Percentiles rank a stretch among this genome's conserved stretches.
phyloP scores from a whole-genome alignment of 2,797 vertebrate genomes.

The Poeciliopsis infans region DNA sequence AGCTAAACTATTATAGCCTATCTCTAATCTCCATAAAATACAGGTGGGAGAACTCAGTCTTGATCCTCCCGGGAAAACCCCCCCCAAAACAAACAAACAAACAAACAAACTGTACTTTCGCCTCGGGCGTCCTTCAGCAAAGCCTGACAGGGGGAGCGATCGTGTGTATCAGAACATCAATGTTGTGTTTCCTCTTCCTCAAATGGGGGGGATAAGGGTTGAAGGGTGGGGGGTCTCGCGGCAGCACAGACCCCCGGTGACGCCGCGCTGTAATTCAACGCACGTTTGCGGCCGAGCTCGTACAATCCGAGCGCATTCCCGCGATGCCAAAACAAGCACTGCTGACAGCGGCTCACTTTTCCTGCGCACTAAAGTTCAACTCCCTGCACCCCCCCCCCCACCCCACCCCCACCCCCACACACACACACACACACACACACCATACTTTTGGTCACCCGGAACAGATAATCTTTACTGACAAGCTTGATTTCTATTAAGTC shows the following conservation, averaged over 20 bases:
- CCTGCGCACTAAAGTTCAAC: constrained; percentile 81
- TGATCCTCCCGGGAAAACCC: neutral
- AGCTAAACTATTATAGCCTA: neutral
- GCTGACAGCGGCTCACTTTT: constrained; percentile 83
- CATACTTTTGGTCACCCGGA: constrained; percentile 28
- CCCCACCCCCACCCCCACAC: too few relatives aligned
- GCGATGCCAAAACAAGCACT: constrained; percentile 88
- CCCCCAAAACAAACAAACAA: too few relatives aligned
- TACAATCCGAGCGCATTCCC: constrained; percentile 87
- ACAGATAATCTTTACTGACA: constrained; percentile 78
- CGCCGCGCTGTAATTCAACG: constrained; percentile 84
- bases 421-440: too few relatives aligned
- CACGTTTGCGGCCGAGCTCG: constrained; percentile 82
- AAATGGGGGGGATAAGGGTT: constrained; percentile 5
- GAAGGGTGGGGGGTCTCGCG: constrained; percentile 59
- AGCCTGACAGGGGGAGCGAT: constrained; percentile 20
- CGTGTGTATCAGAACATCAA: constrained; percentile 39
- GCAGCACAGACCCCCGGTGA: constrained; percentile 76
- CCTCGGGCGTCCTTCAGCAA: neutral
- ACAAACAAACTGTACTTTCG: neutral
- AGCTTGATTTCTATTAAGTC: constrained; percentile 62
- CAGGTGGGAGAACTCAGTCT: neutral
- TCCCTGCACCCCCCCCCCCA: constrained; percentile 38
- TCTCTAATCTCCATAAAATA: neutral
- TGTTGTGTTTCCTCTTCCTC: constrained; percentile 26